Conservation (phyloP, 2,113 vertebrate species). For the Dicerorhinus sumatrensis region DNA sequence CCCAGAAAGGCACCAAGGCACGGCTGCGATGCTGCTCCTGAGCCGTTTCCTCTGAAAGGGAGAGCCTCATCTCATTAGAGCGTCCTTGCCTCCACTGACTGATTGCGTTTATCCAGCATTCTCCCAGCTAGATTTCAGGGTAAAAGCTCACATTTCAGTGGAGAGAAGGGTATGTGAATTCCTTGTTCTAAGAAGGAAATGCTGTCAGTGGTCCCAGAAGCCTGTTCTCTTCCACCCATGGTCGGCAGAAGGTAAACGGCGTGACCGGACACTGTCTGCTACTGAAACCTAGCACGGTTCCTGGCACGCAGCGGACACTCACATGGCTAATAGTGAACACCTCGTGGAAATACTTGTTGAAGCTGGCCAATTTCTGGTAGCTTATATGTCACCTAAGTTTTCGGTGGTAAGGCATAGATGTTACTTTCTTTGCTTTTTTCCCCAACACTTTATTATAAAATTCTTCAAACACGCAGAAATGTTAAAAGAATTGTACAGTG, state of each 20-base stretch:
- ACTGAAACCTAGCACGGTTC: neutral
- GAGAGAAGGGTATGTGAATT: neutral
- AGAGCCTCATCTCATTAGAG: neutral
- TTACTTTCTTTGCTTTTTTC: neutral
- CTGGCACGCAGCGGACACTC: neutral
- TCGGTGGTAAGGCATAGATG: neutral
- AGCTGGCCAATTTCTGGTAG: neutral
- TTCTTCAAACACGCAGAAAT: neutral
- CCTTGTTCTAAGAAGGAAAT: neutral
- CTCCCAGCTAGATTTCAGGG: neutral
- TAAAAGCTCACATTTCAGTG: neutral
- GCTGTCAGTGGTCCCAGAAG: neutral
- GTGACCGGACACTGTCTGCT: neutral
- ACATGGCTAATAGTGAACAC: neutral
- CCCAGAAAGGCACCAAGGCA: neutral
- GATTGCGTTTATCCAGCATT: neutral
- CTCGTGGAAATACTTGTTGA: neutral
- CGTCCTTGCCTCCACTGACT: neutral
- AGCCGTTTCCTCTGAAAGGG: neutral
- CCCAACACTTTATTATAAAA: neutral
- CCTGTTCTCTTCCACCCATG: neutral
- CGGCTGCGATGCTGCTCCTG: too few relatives aligned
- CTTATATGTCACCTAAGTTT: neutral
- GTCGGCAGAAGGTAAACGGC: neutral
- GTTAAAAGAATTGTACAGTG: neutral